Base-by-base conservation (phyloP, 2,888 invertebrate species). In the Cosmorhoe ocellata region DNA sequence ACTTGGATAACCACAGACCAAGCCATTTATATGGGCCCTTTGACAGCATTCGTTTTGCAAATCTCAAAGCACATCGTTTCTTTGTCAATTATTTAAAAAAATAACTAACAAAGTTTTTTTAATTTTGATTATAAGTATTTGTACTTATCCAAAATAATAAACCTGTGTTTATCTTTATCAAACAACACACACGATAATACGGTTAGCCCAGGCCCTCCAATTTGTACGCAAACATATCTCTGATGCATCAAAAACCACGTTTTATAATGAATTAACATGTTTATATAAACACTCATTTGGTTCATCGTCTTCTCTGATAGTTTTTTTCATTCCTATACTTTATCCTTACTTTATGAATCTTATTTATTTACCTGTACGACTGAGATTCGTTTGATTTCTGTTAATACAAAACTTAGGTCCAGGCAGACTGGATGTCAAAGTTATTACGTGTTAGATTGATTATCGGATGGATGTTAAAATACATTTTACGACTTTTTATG, bases 381-480 rank as follows among this genome's bases (percentile, higher is more conserved):
- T 58, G 46, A 54, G 61, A 70, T 67, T 77, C 33, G 61, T 52
- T 24, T 66, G 51, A 40, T 14, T 32, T 5, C 22, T 34, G 33
- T 59, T 61, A 65, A 69, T 68, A 66, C 63, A 64, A 69, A 68
- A 69, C 74, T 81, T 76, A 81, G 76, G 79, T 81, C 76, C 84
- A 79, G 71, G 65, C 83, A 76, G 76, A 67, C 81, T 85, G 87
- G 82, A 88, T 88, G 88, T 90, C 90, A 90, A 90, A 90, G 86
- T 89, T 90, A 90, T 89, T 89, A 91, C 88, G 90, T 89, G 90
- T 90, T 90, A 89, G 90, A 91, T 90, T 91, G 90, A 91, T 91
- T 91, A 91, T 90, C 90, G 77, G 86, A 85, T 89, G 87, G 86
- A 90, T 91, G 90, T 90, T 90, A 91, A 91, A 91, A 91, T 88